phyloP scores from a whole-genome alignment of 2,888 invertebrate genomes.

The Drosophila nigritarsus region DNA sequence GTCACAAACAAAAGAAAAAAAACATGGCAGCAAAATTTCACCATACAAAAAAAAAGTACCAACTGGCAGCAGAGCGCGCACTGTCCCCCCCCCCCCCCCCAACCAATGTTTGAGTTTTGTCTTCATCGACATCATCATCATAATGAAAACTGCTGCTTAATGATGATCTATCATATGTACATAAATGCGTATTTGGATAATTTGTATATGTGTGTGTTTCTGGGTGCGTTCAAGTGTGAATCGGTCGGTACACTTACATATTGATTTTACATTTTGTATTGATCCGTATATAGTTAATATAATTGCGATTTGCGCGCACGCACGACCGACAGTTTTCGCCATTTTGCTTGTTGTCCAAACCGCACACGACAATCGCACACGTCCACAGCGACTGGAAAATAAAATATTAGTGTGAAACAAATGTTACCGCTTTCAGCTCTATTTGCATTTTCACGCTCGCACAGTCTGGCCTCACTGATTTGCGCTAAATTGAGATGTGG shows the following conservation, averaged over 20 bases:
- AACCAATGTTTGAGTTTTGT: slow-evolving; percentile 46
- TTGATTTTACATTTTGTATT: slow-evolving; percentile 53
- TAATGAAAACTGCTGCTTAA: slow-evolving; percentile 28
- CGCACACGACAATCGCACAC: slow-evolving; percentile 56
- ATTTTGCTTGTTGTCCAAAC: slow-evolving; percentile 59
- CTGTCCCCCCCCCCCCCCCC: slow-evolving; percentile 28
- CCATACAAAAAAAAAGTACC: slow-evolving; percentile 60
- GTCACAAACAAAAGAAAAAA: slow-evolving; percentile 55
- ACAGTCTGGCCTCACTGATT: slow-evolving; percentile 32
- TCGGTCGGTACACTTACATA: slow-evolving; percentile 60
- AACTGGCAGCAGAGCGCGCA: slow-evolving; percentile 54
- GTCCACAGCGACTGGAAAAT: slow-evolving; percentile 55
- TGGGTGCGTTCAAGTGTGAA: slow-evolving; percentile 24
- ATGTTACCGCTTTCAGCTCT: slow-evolving; percentile 6
- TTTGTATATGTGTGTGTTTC: slow-evolving; percentile 10
- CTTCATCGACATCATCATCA: slow-evolving; percentile 43
- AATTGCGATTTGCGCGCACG: slow-evolving; percentile 73
- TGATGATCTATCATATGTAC: slow-evolving; percentile 51
- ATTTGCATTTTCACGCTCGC: slow-evolving; percentile 25
- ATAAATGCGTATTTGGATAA: slow-evolving; percentile 24
- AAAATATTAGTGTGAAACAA: slow-evolving; percentile 51
- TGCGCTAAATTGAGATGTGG: background rate
- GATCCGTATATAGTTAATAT: slow-evolving; percentile 61
- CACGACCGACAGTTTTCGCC: slow-evolving; percentile 70
- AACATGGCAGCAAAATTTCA: slow-evolving; percentile 75